Percentiles rank a stretch among this genome's conserved stretches.
phyloP scores from a whole-genome alignment of 2,797 vertebrate species.

The Paramormyrops hopkinsi region DNA sequence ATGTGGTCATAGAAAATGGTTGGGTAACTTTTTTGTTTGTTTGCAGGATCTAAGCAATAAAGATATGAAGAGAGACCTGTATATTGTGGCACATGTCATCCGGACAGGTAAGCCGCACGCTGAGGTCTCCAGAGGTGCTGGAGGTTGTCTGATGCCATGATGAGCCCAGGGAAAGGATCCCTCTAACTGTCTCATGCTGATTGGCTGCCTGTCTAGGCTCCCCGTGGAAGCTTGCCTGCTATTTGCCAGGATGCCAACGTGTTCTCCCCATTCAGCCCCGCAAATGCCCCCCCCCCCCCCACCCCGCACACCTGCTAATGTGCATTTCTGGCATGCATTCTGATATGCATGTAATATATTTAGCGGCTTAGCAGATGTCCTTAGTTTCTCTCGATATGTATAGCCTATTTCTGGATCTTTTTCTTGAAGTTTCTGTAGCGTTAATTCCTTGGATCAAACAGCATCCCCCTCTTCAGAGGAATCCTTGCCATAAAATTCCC shows the following conservation, averaged over 20 bases:
- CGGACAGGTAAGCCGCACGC: slow-evolving; percentile 76
- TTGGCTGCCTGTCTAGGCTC: background rate
- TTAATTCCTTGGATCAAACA: background rate
- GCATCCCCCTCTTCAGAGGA: background rate
- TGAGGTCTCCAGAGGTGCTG: background rate
- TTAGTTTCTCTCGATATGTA: background rate
- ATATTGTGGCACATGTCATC: slow-evolving; percentile 93
- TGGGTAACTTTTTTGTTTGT: slow-evolving; percentile 11
- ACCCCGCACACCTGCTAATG: background rate
- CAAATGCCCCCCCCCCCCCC: background rate
- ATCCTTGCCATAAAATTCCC: background rate
- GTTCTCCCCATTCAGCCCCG: background rate
- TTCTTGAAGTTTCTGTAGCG: background rate
- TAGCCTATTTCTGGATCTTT: background rate
- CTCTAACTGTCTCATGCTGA: background rate
- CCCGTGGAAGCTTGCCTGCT: background rate
- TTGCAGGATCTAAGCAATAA: slow-evolving; percentile 94
- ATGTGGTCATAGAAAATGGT: background rate
- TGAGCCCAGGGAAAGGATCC: slow-evolving; percentile 1
- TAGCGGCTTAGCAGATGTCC: background rate
- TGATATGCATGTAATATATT: background rate
- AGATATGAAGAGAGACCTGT: slow-evolving; percentile 97
- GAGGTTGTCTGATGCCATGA: background rate
- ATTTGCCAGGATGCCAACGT: background rate
- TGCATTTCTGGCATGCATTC: background rate